phyloP scores from a whole-genome alignment of 2,113 vertebrate genomes.

The Corythoichthys intestinalis region DNA sequence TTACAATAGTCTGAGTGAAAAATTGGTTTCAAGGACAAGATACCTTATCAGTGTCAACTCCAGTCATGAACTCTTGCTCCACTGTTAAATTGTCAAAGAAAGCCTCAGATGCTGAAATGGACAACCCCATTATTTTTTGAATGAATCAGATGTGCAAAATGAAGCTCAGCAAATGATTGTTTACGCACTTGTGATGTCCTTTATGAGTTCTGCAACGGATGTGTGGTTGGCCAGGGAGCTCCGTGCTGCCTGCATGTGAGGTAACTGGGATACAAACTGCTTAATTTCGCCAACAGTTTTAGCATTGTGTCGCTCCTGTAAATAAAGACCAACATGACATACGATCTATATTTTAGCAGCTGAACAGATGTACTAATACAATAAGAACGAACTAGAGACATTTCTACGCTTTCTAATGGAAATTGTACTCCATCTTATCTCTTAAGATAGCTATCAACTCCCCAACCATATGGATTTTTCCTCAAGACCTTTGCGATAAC shows the following conservation, averaged over 20 bases:
- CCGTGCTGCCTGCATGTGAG: constrained; percentile 96
- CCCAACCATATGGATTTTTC: constrained; percentile 22
- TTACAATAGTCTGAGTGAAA: too few species aligned
- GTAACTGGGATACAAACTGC: constrained; percentile 96
- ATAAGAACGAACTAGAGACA: background rate
- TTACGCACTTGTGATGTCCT: constrained; percentile 91
- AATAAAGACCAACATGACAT: constrained; percentile 19
- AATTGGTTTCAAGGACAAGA: background rate
- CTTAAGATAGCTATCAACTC: constrained; percentile 15
- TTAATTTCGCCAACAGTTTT: constrained; percentile 98
- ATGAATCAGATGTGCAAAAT: background rate
- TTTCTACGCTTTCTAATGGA: background rate
- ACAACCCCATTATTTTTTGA: constrained; percentile 2
- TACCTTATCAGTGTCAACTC: constrained; percentile 95
- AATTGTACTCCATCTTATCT: constrained; percentile 23
- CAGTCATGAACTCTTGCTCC: constrained; percentile 99
- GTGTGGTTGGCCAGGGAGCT: constrained; percentile 95
- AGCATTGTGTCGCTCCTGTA: constrained; percentile 90
- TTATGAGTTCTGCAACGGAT: constrained; percentile 93
- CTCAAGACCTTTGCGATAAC: constrained; percentile 22
- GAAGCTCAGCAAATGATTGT: background rate
- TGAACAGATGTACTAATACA: background rate
- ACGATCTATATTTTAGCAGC: background rate
- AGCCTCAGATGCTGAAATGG: constrained; percentile 87
- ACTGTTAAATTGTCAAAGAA: constrained; percentile 98